Base-by-base conservation (phyloP, 2,888 invertebrate genomes). In the Chironomus riparius region DNA sequence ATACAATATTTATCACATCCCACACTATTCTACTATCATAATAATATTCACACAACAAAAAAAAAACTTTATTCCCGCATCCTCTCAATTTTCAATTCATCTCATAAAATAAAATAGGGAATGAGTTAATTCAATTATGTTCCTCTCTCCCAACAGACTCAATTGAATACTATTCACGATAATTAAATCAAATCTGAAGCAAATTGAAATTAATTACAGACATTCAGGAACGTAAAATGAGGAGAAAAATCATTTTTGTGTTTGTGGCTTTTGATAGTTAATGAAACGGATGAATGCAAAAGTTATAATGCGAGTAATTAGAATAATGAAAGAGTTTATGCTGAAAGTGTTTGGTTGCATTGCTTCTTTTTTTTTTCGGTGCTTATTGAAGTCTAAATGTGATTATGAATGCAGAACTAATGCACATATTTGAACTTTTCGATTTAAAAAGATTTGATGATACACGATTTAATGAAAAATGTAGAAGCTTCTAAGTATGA, bases 191-290 rank as follows among this genome's bases (percentile, higher is more conserved):
- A 65, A 12, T 65, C 18, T 22, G 22, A 65, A 65, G 65, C 65
- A 65, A 65, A 65, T 65, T 65, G 65, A 65, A 65, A 65, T 65
- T 65, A 65, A 65, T 65, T 22, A 65, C 65, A 22, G 65, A 24
- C 65, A 65, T 24, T 21, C 21, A 21, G n/a, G 56, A 65, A 18
- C 18, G 56, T 18, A 56, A 15, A 65, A 65, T 56, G 56, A 56
- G 56, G 2, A 15, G 22, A 10, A 21, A 10, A 65, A 65, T 65
- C 2, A 65, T 65, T 18, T 56, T n/a, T 15, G 18, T 56, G 56
- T 56, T 21, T 24, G 56, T 56, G 56, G 56, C 56, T 56, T 15
- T 56, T 56, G 56, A 56, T 56, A 18, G 18, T 56, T 56, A 56
- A 56, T 56, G 18, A 56, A 56, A 18, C 18, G 56, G 15, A 56